A percentile compares a stretch with the other conserved stretches of the same genome.
Conservation (phyloP, 2,888 invertebrate genomes). For the Bembecia ichneumoniformis region DNA sequence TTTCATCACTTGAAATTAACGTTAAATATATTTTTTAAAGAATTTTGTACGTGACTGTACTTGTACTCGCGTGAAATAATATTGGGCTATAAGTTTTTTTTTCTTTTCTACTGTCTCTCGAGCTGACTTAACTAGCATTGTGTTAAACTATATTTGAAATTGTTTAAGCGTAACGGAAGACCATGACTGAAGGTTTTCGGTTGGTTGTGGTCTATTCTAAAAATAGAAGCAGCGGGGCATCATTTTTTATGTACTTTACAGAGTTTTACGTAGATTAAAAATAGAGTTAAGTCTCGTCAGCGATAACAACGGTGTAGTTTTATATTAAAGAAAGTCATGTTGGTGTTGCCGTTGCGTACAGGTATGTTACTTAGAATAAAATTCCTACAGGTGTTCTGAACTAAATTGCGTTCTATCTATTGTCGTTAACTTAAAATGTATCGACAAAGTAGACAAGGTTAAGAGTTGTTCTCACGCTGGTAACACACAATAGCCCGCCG, state of each 20-base stretch:
- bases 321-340: too few species aligned
- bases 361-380: too few species aligned
- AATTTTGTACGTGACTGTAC: constrained; percentile 14
- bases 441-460: constrained; percentile 6
- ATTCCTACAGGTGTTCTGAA: constrained; percentile 5
- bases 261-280: background rate
- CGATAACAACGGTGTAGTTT: too few species aligned
- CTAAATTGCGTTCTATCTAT: constrained; percentile 9
- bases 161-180: background rate
- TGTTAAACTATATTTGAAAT: background rate
- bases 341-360: too few species aligned
- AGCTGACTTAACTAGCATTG: too few species aligned
- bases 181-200: too few species aligned
- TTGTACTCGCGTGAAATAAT: constrained; percentile 4
- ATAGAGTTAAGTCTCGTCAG: background rate
- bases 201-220: too few species aligned
- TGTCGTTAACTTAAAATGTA: background rate
- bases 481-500: background rate
- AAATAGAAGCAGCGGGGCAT: too few species aligned
- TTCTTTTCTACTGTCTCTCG: too few species aligned
- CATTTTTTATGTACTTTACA: too few species aligned
- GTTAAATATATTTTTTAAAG: constrained; percentile 2
- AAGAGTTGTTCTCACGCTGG: constrained; percentile 8
- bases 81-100: background rate
- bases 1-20: background rate